Evolutionary conservation across 2,797 vertebrate species (phyloP).

Genomic region (Falco concolor): DNA sequence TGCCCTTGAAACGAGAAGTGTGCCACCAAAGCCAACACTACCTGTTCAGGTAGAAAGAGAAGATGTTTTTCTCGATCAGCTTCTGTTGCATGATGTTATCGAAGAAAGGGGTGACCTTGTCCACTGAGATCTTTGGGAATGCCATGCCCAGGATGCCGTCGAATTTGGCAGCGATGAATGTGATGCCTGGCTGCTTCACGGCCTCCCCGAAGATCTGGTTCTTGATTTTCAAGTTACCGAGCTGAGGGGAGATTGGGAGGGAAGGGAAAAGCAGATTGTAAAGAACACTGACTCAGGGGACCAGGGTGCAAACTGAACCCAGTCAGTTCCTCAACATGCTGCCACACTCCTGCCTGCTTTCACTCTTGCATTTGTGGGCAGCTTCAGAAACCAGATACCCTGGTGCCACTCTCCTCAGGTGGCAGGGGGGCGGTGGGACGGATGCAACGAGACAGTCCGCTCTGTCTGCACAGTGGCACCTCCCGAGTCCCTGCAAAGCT

Average conservation of each 20-base stretch:
- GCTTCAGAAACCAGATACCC: background rate
- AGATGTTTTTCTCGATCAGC: constrained; percentile 85
- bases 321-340: rapidly evolving
- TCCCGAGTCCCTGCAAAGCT: background rate
- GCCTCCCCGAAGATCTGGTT: constrained; percentile 90
- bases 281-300: background rate
- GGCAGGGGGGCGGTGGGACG: too few relatives aligned
- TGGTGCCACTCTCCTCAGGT: background rate
- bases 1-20: background rate
- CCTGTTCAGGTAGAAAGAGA: constrained; percentile 92
- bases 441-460: background rate
- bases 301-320: background rate
- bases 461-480: background rate
- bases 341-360: background rate
- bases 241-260: background rate
- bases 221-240: constrained; percentile 74
- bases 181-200: constrained; percentile 87
- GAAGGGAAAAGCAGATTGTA: background rate
- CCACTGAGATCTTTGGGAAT: constrained; percentile 82
- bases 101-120: constrained; percentile 84
- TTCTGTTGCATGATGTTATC: constrained; percentile 90
- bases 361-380: background rate
- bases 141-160: constrained; percentile 96
- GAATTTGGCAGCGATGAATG: constrained; percentile 91
- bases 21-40: constrained; percentile 1